Percentiles rank a stretch among this genome's conserved stretches.
These are phyloP conservation scores for Dasysyrphus albostriatus DNA, from an alignment of 2,888 invertebrate species.

Conservation along the genomic window DNA sequence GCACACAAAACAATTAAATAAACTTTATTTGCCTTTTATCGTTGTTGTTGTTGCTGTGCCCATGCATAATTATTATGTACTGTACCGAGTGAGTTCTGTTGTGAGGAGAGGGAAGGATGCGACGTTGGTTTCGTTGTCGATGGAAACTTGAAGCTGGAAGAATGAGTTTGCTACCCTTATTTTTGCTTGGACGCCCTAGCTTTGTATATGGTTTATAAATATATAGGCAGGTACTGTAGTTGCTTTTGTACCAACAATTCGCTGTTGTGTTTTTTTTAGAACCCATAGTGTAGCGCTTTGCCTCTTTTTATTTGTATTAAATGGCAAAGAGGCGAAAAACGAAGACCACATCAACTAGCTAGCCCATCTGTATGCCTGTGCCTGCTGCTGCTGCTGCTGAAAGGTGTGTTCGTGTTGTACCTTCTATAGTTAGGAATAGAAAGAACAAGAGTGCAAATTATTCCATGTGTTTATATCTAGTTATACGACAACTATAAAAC, in stretches of 20 bases:
- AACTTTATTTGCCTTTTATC: slow-evolving; percentile 47
- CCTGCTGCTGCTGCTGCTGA: slow-evolving; percentile 14
- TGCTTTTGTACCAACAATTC: slow-evolving; percentile 19
- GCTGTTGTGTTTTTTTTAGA: slow-evolving; percentile 18
- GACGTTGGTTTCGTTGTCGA: neutral
- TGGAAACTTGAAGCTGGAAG: slow-evolving; percentile 52
- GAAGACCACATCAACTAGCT: slow-evolving; percentile 1
- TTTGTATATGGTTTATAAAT: slow-evolving; percentile 14
- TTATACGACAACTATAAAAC: neutral
- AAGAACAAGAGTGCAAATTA: slow-evolving; percentile 44
- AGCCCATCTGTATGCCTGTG: slow-evolving; percentile 54
- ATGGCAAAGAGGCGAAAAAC: neutral
- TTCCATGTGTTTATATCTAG: neutral
- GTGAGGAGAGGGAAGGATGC: neutral
- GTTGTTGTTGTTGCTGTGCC: slow-evolving; percentile 10
- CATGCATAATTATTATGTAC: slow-evolving; percentile 64
- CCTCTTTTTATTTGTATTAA: slow-evolving; percentile 38
- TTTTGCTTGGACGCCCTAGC: slow-evolving; percentile 57
- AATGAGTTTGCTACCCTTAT: slow-evolving; percentile 70
- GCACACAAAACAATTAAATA: slow-evolving; percentile 68
- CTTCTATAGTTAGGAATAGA: slow-evolving; percentile 16
- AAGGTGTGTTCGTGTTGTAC: slow-evolving; percentile 60
- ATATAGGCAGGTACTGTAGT: neutral
- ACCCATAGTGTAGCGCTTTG: slow-evolving; percentile 16
- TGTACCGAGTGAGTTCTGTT: slow-evolving; percentile 20